phyloP scores from a whole-genome alignment of 2,888 invertebrate species.

The Onthophagus sagittarius region DNA sequence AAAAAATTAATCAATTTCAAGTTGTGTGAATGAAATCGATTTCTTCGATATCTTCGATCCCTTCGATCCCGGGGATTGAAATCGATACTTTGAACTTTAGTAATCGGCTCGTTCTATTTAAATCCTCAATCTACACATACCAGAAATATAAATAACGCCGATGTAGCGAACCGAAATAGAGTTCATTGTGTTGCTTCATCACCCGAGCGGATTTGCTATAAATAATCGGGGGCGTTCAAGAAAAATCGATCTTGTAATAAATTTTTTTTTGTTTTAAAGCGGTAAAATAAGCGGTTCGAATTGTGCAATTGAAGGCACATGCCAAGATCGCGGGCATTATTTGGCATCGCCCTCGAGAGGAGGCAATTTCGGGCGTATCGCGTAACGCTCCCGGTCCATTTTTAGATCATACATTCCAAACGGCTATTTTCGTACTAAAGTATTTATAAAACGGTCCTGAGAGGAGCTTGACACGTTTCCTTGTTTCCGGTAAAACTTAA shows the following conservation, averaged over 20 bases:
- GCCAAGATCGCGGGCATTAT: not conserved
- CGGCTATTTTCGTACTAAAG: not conserved
- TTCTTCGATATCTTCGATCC: too few relatives aligned
- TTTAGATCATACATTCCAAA: not conserved
- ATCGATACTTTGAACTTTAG: not conserved
- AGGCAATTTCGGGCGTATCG: not conserved
- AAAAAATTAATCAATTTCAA: not conserved
- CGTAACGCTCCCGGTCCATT: not conserved
- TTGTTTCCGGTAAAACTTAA: not conserved
- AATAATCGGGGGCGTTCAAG: not conserved
- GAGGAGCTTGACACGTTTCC: not conserved
- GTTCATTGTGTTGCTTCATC: not conserved
- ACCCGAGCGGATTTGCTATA: not conserved
- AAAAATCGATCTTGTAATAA: not conserved
- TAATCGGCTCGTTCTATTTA: not conserved
- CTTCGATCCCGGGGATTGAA: not conserved
- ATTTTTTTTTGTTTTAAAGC: not conserved
- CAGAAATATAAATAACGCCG: not conserved
- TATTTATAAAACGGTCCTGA: not conserved
- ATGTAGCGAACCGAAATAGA: not conserved
- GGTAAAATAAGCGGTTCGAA: not conserved
- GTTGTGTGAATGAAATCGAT: too few relatives aligned
- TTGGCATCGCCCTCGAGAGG: not conserved
- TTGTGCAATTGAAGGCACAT: not conserved
- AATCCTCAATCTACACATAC: not conserved